Evolutionary conservation across 2,888 invertebrate species (phyloP), one percentile per base, ranked within the genome.

Genomic region (Piscicola geometra): DNA sequence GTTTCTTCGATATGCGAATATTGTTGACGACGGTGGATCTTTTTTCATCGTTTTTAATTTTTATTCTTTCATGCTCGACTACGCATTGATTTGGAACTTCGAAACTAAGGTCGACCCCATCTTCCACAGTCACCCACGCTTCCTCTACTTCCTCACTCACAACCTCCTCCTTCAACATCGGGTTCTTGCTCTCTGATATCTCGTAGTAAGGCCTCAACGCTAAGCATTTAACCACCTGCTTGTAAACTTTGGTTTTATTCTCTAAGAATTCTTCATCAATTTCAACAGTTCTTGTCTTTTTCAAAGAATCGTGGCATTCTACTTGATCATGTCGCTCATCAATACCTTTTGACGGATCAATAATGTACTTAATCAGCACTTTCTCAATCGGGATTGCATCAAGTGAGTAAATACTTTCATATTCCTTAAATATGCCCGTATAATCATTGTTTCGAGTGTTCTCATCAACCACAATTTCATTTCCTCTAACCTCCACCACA

Each of bases 121-220:
- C 60, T 56, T 56, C 12, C 60, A 56, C n/a, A 5, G 3, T 25
- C 60, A 67, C 18, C 35, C 18, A 15, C 18, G 67, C 30, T 30
- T 67, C 67, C 15, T 67, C 67, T 28, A 30, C 33, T 9, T 32
- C 56, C 64, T 73, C 73, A 21, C 41, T 60, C 73, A 73, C 50
- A 30, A 64, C 64, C 21, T 64, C 21, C 64, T 52, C 71, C 9
- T 73, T 73, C 35, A 73, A 56, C 73, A 73, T 73, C n/a, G 60
- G 36, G 32, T 73, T 32, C 36, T 64, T 33, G 35, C 21, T 60
- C 35, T 73, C 64, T 3, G 60, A 33, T n/a, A 73, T 73, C 35
- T 56, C 60, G 30, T 64, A 73, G 64, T 36, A 64, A 25, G 73
- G 64, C n/a, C 33, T 33, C 35, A 73, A 35, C 15, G 35, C n/a